Base-by-base conservation (phyloP, 2,797 vertebrate genomes). In the Danio choprae region DNA sequence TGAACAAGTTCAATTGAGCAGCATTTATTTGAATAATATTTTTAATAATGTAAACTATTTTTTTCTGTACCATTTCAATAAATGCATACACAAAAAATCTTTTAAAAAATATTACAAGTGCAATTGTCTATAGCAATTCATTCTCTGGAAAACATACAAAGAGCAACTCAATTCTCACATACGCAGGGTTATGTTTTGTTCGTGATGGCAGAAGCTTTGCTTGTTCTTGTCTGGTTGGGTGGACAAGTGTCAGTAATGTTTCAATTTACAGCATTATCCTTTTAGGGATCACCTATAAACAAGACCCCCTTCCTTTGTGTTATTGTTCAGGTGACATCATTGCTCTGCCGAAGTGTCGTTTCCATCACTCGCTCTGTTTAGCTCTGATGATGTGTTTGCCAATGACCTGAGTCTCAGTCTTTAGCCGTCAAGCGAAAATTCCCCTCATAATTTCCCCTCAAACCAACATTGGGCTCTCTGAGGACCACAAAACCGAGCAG, bases 321-420 rank as follows among this genome's bases (percentile, higher is more conserved):
- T 77, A 73, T 62, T 51, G 29, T 46, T 36, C 1, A 53, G 63
- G 65, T 79, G 70, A 74, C 41, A 63, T 78, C 53, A 72, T 59
- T 36, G 44, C 40, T 20, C 50, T 41, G 11, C 22, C 55, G 12
- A 68, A 69, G 36, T 75, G 50, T 59, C 29, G 22, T 75, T 71
- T 59, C 44, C 44, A 22, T 77, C 53, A 67, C 22, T 55, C 3
- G n/a, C 41, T 65, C 18, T 22, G 22, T 78, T 77, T 16, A 43
- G 36, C n/a, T 62, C 56, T 64, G 50, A 46, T 75, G 22, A 56
- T 74, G 48, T 29, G 44, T 77, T 43, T 56, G 6, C 56, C 11
- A 22, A n/a, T 63, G 20, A 44, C 20, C 50, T n/a, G 20, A 36
- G 15, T 13, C 58, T 46, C 5, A 80, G 20, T 48, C 71, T 40